Conservation (phyloP, 1,140 invertebrate genomes). For the Hyposmocoma kahamanoa region DNA sequence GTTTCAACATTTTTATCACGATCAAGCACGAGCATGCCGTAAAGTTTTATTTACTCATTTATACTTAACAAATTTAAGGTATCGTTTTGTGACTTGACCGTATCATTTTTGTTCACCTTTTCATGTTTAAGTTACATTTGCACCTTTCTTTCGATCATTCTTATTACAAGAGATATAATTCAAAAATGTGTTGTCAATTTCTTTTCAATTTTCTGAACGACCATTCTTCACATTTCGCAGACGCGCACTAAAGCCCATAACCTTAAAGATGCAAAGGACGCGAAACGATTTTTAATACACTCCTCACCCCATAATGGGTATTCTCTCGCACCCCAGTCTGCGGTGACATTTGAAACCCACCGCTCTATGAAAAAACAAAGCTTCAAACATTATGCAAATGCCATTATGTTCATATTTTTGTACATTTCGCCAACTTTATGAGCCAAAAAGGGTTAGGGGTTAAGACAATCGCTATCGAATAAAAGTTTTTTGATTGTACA, state of each 20-base stretch:
- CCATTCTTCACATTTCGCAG: not conserved
- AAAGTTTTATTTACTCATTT: too few species aligned
- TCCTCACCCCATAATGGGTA: constrained; percentile 58
- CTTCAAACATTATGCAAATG: constrained; percentile 70
- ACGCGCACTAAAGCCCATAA: constrained; percentile 36
- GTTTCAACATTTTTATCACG: too few species aligned
- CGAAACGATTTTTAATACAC: constrained; percentile 70
- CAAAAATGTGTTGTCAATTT: not conserved
- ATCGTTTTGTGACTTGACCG: too few species aligned
- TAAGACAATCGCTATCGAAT: constrained; percentile 57
- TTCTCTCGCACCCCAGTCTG: constrained; percentile 61
- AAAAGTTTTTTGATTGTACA: constrained; percentile 51
- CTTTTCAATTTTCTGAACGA: not conserved
- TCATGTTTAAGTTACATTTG: too few species aligned
- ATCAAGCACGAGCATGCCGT: too few species aligned
- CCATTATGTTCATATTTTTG: constrained; percentile 68
- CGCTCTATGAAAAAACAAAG: constrained; percentile 69
- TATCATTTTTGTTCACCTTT: too few species aligned
- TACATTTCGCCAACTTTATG: constrained; percentile 66
- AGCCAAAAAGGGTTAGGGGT: constrained; percentile 63
- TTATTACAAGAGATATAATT: too few species aligned
- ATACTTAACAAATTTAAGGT: too few species aligned
- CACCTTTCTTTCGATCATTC: too few species aligned
- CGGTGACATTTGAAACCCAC: constrained; percentile 69
- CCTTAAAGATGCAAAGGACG: constrained; percentile 67